Conservation (phyloP, 2,797 vertebrate genomes). For the Loriculus beryllinus region DNA sequence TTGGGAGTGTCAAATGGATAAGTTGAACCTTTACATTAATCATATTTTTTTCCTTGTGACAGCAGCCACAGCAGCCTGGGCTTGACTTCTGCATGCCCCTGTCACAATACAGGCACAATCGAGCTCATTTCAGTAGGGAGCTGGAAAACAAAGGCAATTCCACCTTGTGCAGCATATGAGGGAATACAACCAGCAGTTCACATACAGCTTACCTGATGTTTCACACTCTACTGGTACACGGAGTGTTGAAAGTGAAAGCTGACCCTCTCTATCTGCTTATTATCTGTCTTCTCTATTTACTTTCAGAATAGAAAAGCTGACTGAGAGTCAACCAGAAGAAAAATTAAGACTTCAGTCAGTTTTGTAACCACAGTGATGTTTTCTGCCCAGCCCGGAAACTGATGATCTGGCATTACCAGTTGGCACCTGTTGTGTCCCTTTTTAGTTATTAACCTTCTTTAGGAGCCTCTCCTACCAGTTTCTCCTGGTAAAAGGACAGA, state of each 20-base stretch:
- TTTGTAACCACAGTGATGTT: neutral
- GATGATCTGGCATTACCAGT: neutral
- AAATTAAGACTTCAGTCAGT: neutral
- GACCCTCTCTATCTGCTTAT: neutral
- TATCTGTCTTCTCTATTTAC: neutral
- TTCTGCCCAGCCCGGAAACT: neutral
- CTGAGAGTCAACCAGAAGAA: neutral
- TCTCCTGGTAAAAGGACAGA: neutral
- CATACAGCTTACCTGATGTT: neutral
- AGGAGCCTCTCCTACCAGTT: neutral
- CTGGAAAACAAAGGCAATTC: neutral
- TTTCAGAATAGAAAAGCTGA: neutral
- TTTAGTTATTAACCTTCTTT: neutral
- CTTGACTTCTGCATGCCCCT: neutral
- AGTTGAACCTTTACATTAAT: neutral
- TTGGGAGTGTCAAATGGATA: neutral
- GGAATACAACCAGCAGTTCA: neutral
- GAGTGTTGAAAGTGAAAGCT: neutral
- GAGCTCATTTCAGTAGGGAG: neutral
- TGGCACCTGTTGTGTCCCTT: neutral
- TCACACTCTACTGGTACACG: neutral
- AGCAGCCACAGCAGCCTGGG: neutral
- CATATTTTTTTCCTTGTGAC: neutral
- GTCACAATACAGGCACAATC: rapidly evolving
- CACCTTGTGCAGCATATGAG: rapidly evolving